Percentiles rank a stretch among this genome's conserved stretches.
Conservation (phyloP, 2,888 invertebrate genomes). For the Agonopterix alstromeriana region DNA sequence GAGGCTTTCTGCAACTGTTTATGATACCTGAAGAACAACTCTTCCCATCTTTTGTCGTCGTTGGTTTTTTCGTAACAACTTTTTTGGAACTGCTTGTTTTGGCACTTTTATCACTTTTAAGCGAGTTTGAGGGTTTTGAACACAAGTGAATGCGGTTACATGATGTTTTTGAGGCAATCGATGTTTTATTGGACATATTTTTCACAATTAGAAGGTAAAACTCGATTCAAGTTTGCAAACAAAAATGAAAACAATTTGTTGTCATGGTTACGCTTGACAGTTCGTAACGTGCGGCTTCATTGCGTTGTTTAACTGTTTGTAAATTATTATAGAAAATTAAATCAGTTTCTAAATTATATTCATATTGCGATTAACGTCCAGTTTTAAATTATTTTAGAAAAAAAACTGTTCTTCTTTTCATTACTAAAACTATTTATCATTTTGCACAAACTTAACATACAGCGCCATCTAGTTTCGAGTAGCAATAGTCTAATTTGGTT, state of each 20-base stretch:
- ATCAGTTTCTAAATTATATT: no score
- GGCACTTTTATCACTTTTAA: slow-evolving; percentile 3
- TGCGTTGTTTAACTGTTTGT: no score
- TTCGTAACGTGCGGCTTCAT: background rate
- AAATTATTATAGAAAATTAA: no score
- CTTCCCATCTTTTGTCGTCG: slow-evolving; percentile 26
- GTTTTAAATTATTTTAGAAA: no score
- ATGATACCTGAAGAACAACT: slow-evolving; percentile 38
- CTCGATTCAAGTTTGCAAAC: background rate
- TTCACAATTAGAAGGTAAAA: background rate
- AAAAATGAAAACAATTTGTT: slow-evolving; percentile 16
- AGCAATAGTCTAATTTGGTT: background rate
- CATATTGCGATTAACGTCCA: no score
- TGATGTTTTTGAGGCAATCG: slow-evolving; percentile 8
- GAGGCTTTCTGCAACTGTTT: slow-evolving; percentile 9
- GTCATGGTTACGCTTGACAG: slow-evolving; percentile 18
- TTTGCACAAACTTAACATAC: background rate
- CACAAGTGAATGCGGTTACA: slow-evolving; percentile 19
- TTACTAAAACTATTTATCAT: background rate
- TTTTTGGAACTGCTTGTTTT: slow-evolving; percentile 30
- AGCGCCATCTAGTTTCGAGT: background rate
- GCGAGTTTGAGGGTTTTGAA: slow-evolving; percentile 5
- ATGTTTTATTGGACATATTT: slow-evolving; percentile 13
- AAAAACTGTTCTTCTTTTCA: no score
- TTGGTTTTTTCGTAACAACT: slow-evolving; percentile 31